A percentile compares a stretch with the other conserved stretches of the same genome.
Evolutionary conservation across 2,113 vertebrate genomes (phyloP).

Genomic region (Marcusenius ussheri): DNA sequence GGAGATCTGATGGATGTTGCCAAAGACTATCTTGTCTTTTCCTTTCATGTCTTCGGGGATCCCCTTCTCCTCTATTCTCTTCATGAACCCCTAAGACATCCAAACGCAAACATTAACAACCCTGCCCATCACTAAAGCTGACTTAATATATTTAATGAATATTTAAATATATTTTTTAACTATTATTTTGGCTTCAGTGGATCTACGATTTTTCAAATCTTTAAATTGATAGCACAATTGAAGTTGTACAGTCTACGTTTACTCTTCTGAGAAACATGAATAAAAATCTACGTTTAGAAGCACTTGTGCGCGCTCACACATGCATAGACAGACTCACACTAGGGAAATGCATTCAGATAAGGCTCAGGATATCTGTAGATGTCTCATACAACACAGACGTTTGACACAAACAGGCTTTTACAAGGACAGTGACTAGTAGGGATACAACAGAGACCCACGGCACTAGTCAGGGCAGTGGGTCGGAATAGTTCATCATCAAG

Average conservation of each 20-base stretch:
- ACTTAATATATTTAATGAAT: background rate
- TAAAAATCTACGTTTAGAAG: background rate
- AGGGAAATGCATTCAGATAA: background rate
- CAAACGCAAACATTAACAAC: background rate
- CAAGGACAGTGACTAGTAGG: background rate
- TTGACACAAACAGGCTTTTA: background rate
- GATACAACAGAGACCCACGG: background rate
- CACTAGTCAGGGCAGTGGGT: background rate
- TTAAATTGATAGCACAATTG: background rate
- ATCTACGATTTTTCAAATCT: background rate
- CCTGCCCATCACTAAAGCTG: background rate
- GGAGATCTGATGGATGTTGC: slow-evolving; percentile 96
- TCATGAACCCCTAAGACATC: slow-evolving; percentile 84
- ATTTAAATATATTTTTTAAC: background rate
- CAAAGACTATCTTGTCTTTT: slow-evolving; percentile 96
- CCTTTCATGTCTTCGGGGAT: slow-evolving; percentile 94
- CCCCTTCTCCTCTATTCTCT: slow-evolving; percentile 83
- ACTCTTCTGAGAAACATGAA: background rate
- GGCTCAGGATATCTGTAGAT: background rate
- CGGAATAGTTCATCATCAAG: background rate
- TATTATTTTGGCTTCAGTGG: background rate
- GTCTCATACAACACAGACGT: background rate
- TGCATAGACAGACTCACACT: background rate
- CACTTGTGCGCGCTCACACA: background rate
- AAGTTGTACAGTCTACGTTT: background rate